phyloP scores from a whole-genome alignment of 2,113 vertebrate species.

The Hoplias malabaricus region DNA sequence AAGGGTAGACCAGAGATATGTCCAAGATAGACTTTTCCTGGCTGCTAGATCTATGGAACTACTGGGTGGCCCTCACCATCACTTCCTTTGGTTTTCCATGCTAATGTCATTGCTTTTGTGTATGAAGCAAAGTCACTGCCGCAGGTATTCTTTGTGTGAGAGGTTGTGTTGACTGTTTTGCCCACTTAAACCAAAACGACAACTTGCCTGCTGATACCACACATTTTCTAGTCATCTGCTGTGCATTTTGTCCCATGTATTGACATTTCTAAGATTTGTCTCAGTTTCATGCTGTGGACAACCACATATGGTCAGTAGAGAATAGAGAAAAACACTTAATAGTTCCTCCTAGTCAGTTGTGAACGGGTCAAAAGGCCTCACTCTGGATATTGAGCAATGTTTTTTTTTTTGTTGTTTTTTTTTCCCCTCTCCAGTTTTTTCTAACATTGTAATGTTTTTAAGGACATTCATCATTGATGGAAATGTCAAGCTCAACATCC shows the following conservation, averaged over 20 bases:
- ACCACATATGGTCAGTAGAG: slow-evolving; percentile 71
- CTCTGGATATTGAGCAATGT: not conserved
- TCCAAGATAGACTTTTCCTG: slow-evolving; percentile 74
- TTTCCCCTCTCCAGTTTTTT: not conserved
- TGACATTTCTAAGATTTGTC: not conserved
- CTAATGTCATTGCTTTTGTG: slow-evolving; percentile 71
- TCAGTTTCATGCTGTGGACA: slow-evolving; percentile 48
- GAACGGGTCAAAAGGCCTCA: slow-evolving; percentile 54
- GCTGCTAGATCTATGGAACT: slow-evolving; percentile 63
- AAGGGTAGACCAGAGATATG: slow-evolving; percentile 62
- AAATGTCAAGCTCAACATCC: not conserved
- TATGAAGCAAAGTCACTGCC: slow-evolving; percentile 62
- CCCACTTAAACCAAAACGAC: slow-evolving; percentile 41
- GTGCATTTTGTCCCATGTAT: not conserved
- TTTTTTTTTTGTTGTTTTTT: too few relatives aligned
- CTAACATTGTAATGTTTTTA: not conserved
- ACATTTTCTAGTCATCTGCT: not conserved
- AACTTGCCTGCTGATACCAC: not conserved
- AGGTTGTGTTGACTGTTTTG: slow-evolving; percentile 44
- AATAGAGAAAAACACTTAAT: slow-evolving; percentile 69
- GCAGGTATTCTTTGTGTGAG: slow-evolving; percentile 63
- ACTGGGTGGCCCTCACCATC: slow-evolving; percentile 72
- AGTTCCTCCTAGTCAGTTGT: slow-evolving; percentile 65
- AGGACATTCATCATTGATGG: not conserved
- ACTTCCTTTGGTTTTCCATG: slow-evolving; percentile 74